These are phyloP conservation scores for Thymelicus acteon DNA, from an alignment of 2,888 invertebrate genomes.

Conservation along the genomic window DNA sequence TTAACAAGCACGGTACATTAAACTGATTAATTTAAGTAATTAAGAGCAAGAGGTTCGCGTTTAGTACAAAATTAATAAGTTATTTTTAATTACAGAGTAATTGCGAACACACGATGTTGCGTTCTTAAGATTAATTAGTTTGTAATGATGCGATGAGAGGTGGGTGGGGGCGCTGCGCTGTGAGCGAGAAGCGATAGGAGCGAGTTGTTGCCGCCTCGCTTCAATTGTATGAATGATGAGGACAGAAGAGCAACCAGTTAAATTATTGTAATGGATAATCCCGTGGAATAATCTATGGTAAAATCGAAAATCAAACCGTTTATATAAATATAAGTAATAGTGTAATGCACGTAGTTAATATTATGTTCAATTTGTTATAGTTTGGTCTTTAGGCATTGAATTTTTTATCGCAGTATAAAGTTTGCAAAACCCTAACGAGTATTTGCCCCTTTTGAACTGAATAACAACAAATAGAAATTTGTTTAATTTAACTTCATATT, in stretches of 20 bases:
- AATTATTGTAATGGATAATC: no score
- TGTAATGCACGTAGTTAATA: no score
- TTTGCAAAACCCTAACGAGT: no score
- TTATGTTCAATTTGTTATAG: no score
- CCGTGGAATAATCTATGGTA: no score
- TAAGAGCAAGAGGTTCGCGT: conserved; percentile 60
- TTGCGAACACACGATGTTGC: conserved; percentile 60
- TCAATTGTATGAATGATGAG: not conserved
- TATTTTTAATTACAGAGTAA: conserved; percentile 82
- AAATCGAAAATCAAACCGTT: no score
- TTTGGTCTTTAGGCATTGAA: no score
- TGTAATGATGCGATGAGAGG: conserved; percentile 55
- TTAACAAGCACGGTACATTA: conserved; percentile 77
- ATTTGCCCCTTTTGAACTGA: no score
- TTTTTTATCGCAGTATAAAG: no score
- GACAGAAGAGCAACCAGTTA: not conserved
- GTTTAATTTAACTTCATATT: no score
- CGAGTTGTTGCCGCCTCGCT: not conserved
- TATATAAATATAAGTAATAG: no score
- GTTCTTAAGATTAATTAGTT: conserved; percentile 58
- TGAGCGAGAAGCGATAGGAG: conserved; percentile 14
- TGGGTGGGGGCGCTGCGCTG: conserved; percentile 30
- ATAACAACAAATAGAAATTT: no score
- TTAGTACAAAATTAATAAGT: conserved; percentile 79
- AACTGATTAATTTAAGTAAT: conserved; percentile 79